Evolutionary conservation across 2,113 vertebrate species (phyloP).

Genomic region (Garra rufa): DNA sequence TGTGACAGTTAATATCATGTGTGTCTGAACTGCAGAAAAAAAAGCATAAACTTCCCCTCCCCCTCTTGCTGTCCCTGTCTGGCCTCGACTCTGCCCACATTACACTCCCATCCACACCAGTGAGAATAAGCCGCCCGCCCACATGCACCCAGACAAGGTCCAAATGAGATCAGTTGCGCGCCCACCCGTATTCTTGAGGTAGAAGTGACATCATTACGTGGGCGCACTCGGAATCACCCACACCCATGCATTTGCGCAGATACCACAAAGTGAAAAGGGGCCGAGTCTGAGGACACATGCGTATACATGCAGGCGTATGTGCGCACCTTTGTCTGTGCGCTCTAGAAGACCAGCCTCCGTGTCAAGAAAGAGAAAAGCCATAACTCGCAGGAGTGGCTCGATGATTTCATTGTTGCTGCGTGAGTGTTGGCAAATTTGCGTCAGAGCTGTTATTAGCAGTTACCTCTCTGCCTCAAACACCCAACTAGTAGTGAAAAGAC

Average conservation of each 20-base stretch:
- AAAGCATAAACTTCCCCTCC: conserved; percentile 16
- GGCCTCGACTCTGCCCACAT: conserved; percentile 47
- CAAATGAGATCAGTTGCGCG: conserved; percentile 55
- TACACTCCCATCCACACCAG: conserved; percentile 49
- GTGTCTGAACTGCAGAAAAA: conserved; percentile 35
- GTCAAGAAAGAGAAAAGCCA: conserved; percentile 7
- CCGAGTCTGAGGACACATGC: conserved; percentile 43
- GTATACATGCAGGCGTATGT: conserved; percentile 23
- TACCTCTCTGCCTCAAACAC: conserved; percentile 27
- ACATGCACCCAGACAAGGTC: conserved; percentile 54
- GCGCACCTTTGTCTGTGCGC: conserved; percentile 37
- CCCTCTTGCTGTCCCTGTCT: conserved; percentile 42
- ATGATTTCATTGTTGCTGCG: conserved; percentile 32
- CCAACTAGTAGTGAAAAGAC: conserved; percentile 20
- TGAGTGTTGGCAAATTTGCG: conserved; percentile 35
- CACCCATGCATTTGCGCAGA: conserved; percentile 55
- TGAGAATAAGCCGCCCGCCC: conserved; percentile 51
- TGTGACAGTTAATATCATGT: conserved; percentile 26
- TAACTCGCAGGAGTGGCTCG: conserved; percentile 39
- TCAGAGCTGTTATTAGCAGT: conserved; percentile 46
- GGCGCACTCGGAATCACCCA: conserved; percentile 64
- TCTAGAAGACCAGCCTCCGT: conserved; percentile 23
- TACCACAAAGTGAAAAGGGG: conserved; percentile 43
- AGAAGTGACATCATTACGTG: conserved; percentile 65
- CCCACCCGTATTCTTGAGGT: conserved; percentile 61